Evolutionary conservation across 2,113 vertebrate genomes (phyloP).

Genomic region (Tragelaphus imberbis): DNA sequence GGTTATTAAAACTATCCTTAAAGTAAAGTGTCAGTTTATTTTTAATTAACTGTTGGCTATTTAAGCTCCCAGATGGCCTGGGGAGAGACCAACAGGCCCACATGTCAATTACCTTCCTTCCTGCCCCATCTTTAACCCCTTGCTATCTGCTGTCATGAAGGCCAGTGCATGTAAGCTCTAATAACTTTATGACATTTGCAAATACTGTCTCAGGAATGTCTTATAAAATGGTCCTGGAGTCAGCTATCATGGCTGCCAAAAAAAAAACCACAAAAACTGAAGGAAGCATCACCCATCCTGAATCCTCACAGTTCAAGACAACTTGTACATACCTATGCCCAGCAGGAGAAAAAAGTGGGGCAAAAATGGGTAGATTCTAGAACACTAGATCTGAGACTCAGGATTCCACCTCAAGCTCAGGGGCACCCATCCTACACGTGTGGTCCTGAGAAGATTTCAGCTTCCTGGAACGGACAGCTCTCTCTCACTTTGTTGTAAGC

Average conservation of each 20-base stretch:
- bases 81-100: slow-evolving; percentile 77
- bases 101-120: slow-evolving; percentile 70
- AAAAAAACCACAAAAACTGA: not conserved
- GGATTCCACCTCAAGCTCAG: not conserved
- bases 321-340: not conserved
- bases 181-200: not conserved
- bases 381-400: not conserved
- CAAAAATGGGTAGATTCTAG: not conserved
- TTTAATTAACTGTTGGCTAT: slow-evolving; percentile 88
- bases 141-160: not conserved
- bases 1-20: slow-evolving; percentile 90
- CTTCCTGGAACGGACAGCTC: not conserved
- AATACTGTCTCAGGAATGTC: not conserved
- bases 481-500: not conserved
- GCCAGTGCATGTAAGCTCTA: not conserved
- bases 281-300: not conserved
- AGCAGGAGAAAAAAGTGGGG: not conserved
- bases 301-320: not conserved
- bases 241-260: not conserved
- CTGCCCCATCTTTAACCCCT: slow-evolving; percentile 73
- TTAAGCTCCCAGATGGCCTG: slow-evolving; percentile 79
- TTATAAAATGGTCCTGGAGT: not conserved
- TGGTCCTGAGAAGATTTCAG: not conserved
- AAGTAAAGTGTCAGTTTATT: slow-evolving; percentile 89
- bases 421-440: not conserved